Base-by-base conservation (phyloP, 2,888 invertebrate genomes). In the Phrixothrix hirtus region DNA sequence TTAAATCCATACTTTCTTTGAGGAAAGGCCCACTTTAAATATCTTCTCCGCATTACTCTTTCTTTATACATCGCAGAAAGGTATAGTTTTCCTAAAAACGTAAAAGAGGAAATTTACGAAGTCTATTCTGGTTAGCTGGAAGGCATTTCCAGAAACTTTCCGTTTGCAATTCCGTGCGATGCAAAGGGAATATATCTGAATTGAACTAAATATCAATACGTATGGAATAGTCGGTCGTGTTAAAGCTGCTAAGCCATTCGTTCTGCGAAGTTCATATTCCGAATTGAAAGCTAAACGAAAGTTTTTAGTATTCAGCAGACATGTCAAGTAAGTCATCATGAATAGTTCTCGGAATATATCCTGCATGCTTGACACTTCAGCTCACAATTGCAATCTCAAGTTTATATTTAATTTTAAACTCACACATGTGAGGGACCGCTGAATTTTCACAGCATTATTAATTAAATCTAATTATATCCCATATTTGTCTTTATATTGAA, bases 331-430 rank as follows among this genome's bases (percentile, higher is more conserved):
- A 27, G 3, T 27, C 10, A 9, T 27, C 27, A 10, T 27, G 57
- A 61, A 56, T 55, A 51, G 42, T 26, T 46, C 43, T 43, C 51
- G 59, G 58, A 58, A 58, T 62, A 60, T 60, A 60, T 54, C 55
- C 46, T 48, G 59, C 54, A 63, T 61, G 63, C 61, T 57, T 57
- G 49, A 50, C 61, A 61, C 61, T 63, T 60, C 60, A 58, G 55
- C 55, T 55, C 56, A 59, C 57, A 48, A 54, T 48, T 9, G 35
- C 35, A 36, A 1, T n/a, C n/a, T n/a, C n/a, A n/a, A n/a, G n/a
- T n/a, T n/a, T n/a, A n/a, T n/a, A n/a, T n/a, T n/a, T 27, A 35
- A 13, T 32, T 9, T 32, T 35, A 35, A 35, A 35, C 10, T 26
- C 26, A 13, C 26, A 17, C n/a, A n/a, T n/a, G n/a, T n/a, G n/a